phyloP scores from a whole-genome alignment of 2,797 vertebrate genomes.

The Acipenser ruthenus region DNA sequence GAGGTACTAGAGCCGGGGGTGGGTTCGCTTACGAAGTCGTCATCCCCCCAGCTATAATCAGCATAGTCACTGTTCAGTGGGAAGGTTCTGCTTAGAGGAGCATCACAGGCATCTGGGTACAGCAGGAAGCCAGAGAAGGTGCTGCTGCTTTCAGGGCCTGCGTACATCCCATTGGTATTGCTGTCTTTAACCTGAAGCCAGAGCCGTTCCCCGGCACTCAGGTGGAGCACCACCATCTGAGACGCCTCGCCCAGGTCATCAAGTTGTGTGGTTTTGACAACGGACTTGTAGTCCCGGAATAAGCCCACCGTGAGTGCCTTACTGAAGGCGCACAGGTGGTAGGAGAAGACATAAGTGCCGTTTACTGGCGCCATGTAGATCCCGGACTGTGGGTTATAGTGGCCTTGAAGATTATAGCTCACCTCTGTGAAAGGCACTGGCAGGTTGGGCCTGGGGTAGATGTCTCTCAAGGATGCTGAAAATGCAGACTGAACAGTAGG shows the following conservation, averaged over 20 bases:
- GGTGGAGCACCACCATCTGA: slow-evolving; percentile 41
- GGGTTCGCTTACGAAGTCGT: not conserved
- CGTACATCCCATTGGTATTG: slow-evolving; percentile 43
- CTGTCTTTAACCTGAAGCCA: slow-evolving; percentile 52
- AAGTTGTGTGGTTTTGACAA: slow-evolving; percentile 34
- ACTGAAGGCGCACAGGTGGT: slow-evolving; percentile 25
- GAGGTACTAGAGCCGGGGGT: not conserved
- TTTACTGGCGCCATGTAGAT: slow-evolving; percentile 50
- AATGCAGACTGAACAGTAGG: slow-evolving; percentile 51
- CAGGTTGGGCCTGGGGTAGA: slow-evolving; percentile 21
- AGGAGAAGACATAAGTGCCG: slow-evolving; percentile 56
- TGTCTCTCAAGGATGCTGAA: slow-evolving; percentile 28
- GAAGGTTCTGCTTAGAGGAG: slow-evolving; percentile 16
- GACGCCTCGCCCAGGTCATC: slow-evolving; percentile 25
- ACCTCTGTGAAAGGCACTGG: slow-evolving; percentile 45
- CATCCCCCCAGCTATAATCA: slow-evolving; percentile 10
- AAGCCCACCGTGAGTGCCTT: slow-evolving; percentile 45
- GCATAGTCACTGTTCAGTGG: not conserved
- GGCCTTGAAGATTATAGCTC: slow-evolving; percentile 32
- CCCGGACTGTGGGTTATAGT: slow-evolving; percentile 28
- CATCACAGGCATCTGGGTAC: slow-evolving; percentile 43
- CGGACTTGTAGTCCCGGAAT: slow-evolving; percentile 38
- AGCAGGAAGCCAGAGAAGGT: slow-evolving; percentile 53
- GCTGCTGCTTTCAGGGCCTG: slow-evolving; percentile 33
- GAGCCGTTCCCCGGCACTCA: slow-evolving; percentile 30